Evolutionary conservation across 2,797 vertebrate genomes (phyloP).

Genomic region (Sebastes steindachneri): DNA sequence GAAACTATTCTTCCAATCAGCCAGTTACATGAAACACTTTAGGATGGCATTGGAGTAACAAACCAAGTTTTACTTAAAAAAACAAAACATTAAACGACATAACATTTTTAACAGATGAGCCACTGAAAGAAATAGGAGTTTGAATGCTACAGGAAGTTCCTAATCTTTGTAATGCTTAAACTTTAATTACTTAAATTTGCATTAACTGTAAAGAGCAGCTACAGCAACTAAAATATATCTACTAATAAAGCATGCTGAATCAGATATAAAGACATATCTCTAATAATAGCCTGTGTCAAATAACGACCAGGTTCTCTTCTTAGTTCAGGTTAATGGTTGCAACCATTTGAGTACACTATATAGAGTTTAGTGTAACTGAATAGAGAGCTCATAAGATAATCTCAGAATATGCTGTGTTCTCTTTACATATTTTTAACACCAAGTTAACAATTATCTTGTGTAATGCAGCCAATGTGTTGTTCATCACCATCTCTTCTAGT

Average conservation of each 20-base stretch:
- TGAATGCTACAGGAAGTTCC: background rate
- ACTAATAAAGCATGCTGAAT: background rate
- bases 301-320: background rate
- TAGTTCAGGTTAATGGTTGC: background rate
- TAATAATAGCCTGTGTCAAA: background rate
- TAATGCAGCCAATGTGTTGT: background rate
- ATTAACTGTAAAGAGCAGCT: background rate
- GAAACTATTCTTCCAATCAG: background rate
- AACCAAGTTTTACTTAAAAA: background rate
- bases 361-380: background rate
- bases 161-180: background rate
- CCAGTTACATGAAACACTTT: background rate
- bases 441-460: background rate
- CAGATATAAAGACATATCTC: background rate
- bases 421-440: background rate
- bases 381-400: background rate
- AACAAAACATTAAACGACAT: background rate
- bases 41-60: background rate
- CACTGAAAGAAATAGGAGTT: background rate
- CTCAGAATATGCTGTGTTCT: background rate
- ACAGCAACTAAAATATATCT: background rate
- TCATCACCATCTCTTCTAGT: background rate
- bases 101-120: too few species aligned
- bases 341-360: background rate
- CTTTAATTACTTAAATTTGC: background rate